Conservation (phyloP, 2,888 invertebrate species). For the Aphidoletes aphidimyza region DNA sequence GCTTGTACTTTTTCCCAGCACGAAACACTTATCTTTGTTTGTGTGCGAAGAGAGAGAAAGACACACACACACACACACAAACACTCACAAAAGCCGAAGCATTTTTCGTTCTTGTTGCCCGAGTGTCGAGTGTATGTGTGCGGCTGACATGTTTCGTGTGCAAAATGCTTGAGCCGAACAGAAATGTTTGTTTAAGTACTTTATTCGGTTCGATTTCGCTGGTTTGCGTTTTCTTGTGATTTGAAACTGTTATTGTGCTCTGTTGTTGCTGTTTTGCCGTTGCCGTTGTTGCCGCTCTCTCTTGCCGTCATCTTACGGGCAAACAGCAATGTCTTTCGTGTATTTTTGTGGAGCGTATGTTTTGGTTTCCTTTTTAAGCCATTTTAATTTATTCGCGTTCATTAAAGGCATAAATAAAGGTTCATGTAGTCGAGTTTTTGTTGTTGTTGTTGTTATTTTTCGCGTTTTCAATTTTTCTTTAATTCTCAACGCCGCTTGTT, state of each 20-base stretch:
- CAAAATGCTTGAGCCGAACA: constrained; percentile 35
- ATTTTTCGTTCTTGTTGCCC: constrained; percentile 17
- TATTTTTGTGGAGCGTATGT: constrained; percentile 47
- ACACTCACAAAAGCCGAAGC: constrained; percentile 5
- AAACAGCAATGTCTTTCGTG: constrained; percentile 39
- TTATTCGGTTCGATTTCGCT: constrained; percentile 42
- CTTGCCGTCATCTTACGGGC: background rate
- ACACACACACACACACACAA: too few relatives aligned
- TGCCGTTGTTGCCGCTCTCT: background rate
- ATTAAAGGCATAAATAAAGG: constrained; percentile 55
- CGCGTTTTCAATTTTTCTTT: constrained; percentile 50
- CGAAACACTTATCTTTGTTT: constrained; percentile 46
- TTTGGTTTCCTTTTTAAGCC: constrained; percentile 53
- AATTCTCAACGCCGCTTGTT: constrained; percentile 48
- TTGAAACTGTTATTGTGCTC: too few relatives aligned
- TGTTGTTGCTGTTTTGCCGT: background rate
- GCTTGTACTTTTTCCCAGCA: constrained; percentile 52
- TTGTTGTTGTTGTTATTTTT: constrained; percentile 44
- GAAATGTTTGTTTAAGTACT: constrained; percentile 52
- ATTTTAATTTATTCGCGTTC: constrained; percentile 56
- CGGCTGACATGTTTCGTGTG: constrained; percentile 8
- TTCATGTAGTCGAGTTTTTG: constrained; percentile 55
- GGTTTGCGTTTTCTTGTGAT: constrained; percentile 46
- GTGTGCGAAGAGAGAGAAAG: background rate
- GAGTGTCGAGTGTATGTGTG: background rate